Evolutionary conservation across 2,888 invertebrate genomes (phyloP).

Genomic region (Stomorhina lunata): DNA sequence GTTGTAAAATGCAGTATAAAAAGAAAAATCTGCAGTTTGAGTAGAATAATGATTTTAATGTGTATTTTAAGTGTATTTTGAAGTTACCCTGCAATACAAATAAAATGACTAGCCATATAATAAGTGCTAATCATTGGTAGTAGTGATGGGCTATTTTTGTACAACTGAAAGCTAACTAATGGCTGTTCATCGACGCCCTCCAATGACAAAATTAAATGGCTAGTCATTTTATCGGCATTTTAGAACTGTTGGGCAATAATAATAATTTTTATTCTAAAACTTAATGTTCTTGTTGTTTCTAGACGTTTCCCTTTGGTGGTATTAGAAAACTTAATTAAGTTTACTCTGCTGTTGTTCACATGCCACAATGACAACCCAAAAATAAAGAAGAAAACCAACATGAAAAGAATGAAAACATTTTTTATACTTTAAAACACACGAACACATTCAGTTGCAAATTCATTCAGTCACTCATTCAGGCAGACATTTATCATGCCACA

Average conservation of each 20-base stretch:
- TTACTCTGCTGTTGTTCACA: constrained; percentile 58
- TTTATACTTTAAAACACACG: neutral
- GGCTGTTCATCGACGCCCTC: too few relatives aligned
- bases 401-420: constrained; percentile 6
- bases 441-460: constrained; percentile 8
- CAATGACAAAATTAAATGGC: too few relatives aligned
- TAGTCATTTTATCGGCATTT: too few relatives aligned
- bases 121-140: too few relatives aligned
- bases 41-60: constrained; percentile 54
- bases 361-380: constrained; percentile 58
- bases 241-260: too few relatives aligned
- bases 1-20: constrained; percentile 10
- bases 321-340: constrained; percentile 70
- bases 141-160: too few relatives aligned
- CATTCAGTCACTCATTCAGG: neutral
- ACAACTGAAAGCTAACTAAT: too few relatives aligned
- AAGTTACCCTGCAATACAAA: too few relatives aligned
- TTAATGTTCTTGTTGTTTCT: constrained; percentile 32
- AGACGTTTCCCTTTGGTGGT: constrained; percentile 60
- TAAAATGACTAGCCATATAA: too few relatives aligned
- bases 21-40: constrained; percentile 6
- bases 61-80: constrained; percentile 43
- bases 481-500: constrained; percentile 9
- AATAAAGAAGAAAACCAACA: constrained; percentile 8
- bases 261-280: constrained; percentile 48